phyloP scores from a whole-genome alignment of 2,888 invertebrate genomes.

The Phyllotreta cruciferae region DNA sequence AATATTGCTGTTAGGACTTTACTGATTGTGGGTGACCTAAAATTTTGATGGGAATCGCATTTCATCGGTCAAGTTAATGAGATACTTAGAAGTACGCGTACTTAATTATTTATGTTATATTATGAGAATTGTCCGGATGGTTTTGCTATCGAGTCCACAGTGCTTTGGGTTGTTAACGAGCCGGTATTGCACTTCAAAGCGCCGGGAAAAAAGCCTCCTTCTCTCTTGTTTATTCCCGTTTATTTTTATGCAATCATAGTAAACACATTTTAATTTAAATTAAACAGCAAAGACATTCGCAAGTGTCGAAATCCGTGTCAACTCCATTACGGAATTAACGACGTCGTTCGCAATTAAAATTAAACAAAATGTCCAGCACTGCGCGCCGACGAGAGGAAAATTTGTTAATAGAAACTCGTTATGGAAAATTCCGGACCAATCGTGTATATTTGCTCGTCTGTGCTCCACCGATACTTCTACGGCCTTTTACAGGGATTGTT shows the following conservation, averaged over 20 bases:
- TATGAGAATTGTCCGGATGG: background rate
- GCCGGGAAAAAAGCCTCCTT: slow-evolving; percentile 22
- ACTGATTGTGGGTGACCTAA: too few species aligned
- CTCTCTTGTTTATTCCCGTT: slow-evolving; percentile 33
- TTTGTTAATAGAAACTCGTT: too few species aligned
- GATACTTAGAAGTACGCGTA: too few species aligned
- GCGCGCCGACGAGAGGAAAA: slow-evolving; percentile 33
- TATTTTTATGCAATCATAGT: slow-evolving; percentile 46
- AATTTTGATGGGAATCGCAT: too few species aligned
- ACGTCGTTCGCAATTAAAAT: slow-evolving; percentile 53
- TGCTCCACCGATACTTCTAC: background rate
- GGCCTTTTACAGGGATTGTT: background rate
- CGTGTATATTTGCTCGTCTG: too few species aligned
- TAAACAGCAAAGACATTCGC: slow-evolving; percentile 49
- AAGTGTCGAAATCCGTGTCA: slow-evolving; percentile 50
- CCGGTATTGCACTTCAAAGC: slow-evolving; percentile 27
- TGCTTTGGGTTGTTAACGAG: slow-evolving; percentile 15
- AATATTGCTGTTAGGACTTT: too few species aligned
- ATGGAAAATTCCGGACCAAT: too few species aligned
- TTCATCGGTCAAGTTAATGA: too few species aligned
- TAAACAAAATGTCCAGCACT: slow-evolving; percentile 44
- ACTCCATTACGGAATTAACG: slow-evolving; percentile 54
- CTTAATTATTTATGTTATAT: too few species aligned
- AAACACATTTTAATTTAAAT: slow-evolving; percentile 50
- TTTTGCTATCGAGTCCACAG: background rate